Conservation (phyloP, 2,888 invertebrate genomes). For the Fabriciana adippe region DNA sequence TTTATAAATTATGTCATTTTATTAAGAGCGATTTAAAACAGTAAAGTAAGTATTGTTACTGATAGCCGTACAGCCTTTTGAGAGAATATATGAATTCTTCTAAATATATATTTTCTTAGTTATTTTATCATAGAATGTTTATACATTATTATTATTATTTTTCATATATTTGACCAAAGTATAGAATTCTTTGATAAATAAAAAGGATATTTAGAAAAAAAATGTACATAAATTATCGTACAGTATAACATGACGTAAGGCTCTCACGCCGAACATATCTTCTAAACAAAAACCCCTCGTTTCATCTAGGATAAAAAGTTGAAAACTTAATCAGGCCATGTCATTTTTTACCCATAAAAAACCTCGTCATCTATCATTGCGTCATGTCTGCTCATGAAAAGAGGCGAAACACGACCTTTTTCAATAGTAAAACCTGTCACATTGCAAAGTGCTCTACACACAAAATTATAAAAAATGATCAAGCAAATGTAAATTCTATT, state of each 20-base stretch:
- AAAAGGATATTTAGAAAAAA: not conserved
- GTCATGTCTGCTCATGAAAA: conserved; percentile 42
- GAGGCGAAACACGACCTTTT: conserved; percentile 44
- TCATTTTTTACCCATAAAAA: conserved; percentile 38
- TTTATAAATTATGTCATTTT: not conserved
- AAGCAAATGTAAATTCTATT: conserved; percentile 24
- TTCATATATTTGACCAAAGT: no score
- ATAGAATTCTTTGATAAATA: no score
- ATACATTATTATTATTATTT: no score
- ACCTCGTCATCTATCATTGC: conserved; percentile 43
- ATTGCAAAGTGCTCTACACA: conserved; percentile 45
- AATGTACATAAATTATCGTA: not conserved
- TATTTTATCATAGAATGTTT: no score
- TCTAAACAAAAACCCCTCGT: not conserved
- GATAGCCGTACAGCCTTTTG: no score
- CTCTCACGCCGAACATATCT: conserved; percentile 1
- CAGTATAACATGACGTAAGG: not conserved
- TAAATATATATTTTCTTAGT: no score
- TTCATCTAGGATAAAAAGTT: conserved; percentile 24
- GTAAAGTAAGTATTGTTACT: no score
- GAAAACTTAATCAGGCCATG: conserved; percentile 36
- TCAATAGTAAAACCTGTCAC: conserved; percentile 45
- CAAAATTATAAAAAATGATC: conserved; percentile 44
- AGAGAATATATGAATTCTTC: no score
- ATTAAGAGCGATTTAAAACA: not conserved